These are phyloP conservation scores for Drosophila fuyamai DNA, from an alignment of 1,140 invertebrate genomes.

Conservation along the genomic window DNA sequence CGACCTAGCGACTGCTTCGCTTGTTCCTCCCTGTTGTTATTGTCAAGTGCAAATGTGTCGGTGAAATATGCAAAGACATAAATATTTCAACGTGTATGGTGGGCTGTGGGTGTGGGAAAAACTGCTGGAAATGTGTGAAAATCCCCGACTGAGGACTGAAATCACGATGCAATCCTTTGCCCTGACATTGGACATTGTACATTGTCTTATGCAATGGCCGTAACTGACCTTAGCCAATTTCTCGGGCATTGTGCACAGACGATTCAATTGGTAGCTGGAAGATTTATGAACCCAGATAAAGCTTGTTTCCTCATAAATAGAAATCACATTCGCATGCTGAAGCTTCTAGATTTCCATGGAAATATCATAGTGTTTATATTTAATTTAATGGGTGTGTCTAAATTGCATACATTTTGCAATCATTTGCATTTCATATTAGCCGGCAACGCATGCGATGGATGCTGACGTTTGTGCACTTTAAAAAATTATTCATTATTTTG, in stretches of 20 bases:
- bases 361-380: conserved; percentile 42
- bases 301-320: conserved; percentile 19
- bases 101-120: conserved; percentile 42
- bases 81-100: conserved; percentile 67
- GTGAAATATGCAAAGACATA: conserved; percentile 81
- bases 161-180: conserved; percentile 38
- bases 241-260: conserved; percentile 40
- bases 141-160: conserved; percentile 36
- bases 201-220: conserved; percentile 16
- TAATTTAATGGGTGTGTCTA: conserved; percentile 50
- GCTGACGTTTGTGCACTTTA: conserved; percentile 11
- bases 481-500: neutral
- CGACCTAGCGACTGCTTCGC: conserved; percentile 37
- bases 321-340: conserved; percentile 17
- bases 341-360: conserved; percentile 43
- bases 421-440: conserved; percentile 57
- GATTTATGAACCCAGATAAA: conserved; percentile 35
- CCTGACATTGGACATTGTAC: conserved; percentile 24
- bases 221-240: conserved; percentile 71
- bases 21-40: conserved; percentile 69
- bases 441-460: conserved; percentile 26
- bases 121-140: conserved; percentile 58
- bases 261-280: conserved; percentile 32
- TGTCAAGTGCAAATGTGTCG: conserved; percentile 79
- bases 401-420: conserved; percentile 66